Evolutionary conservation across 2,113 vertebrate genomes (phyloP).

Genomic region (Corythoichthys intestinalis): DNA sequence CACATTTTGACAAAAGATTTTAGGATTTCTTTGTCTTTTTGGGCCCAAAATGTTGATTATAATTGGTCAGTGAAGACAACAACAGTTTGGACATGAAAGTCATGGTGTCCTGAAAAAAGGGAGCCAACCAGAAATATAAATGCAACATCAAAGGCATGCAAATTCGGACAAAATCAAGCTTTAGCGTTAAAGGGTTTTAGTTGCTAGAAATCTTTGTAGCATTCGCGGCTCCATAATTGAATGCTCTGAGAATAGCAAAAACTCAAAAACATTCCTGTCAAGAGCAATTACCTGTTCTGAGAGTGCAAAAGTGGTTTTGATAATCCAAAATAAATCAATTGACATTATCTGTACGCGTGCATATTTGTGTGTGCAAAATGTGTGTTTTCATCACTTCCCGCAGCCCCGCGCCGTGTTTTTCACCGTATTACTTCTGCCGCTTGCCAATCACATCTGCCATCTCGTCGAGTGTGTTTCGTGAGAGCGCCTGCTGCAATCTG

Average conservation of each 20-base stretch:
- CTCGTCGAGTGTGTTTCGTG: conserved; percentile 23
- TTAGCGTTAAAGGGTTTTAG: conserved; percentile 8
- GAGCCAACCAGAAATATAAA: too few species aligned
- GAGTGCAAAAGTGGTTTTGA: conserved; percentile 12
- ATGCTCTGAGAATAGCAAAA: conserved; percentile 23
- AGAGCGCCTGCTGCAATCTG: conserved; percentile 26
- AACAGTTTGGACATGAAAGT: too few species aligned
- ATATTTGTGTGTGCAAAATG: neutral
- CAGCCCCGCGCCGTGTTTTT: conserved; percentile 38
- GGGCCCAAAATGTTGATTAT: too few species aligned
- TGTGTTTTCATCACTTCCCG: conserved; percentile 21
- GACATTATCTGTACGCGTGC: conserved; percentile 11
- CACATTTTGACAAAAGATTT: too few species aligned
- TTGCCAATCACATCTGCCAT: conserved; percentile 54
- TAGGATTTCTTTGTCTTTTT: too few species aligned
- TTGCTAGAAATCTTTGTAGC: conserved; percentile 26
- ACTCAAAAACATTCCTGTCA: conserved; percentile 2
- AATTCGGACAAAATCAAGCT: too few species aligned
- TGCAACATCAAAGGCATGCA: too few species aligned
- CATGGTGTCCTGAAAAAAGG: too few species aligned
- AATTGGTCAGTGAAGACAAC: too few species aligned
- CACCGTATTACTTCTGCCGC: conserved; percentile 12
- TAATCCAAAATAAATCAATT: conserved; percentile 18
- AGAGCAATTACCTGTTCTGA: conserved; percentile 27
- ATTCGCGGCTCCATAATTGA: conserved; percentile 34